A percentile compares a stretch with the other conserved stretches of the same genome.
Evolutionary conservation across 2,888 invertebrate species (phyloP).

Genomic region (Deroplatys truncata): DNA sequence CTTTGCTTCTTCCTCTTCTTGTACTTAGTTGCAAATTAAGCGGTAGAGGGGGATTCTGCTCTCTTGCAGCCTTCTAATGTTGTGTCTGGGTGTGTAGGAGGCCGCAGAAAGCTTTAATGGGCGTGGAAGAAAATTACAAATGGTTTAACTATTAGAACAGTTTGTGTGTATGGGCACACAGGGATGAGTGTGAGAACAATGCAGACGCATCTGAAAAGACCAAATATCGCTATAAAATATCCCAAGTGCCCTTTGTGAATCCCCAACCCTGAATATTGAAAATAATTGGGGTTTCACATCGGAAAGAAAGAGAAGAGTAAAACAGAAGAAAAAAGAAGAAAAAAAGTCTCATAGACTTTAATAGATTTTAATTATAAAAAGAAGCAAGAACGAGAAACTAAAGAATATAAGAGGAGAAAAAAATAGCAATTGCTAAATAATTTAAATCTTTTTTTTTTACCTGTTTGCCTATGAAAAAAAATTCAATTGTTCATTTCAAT

Average conservation of each 20-base stretch:
- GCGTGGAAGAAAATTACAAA: constrained; percentile 5
- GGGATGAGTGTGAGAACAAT: background rate
- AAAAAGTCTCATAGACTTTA: too few species aligned
- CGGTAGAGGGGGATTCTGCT: background rate
- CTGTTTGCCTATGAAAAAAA: too few species aligned
- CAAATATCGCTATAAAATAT: background rate
- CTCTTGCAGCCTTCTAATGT: background rate
- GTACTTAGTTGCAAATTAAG: background rate
- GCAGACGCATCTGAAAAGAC: background rate
- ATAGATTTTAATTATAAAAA: too few species aligned
- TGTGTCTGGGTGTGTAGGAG: background rate
- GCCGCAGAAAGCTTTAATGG: background rate
- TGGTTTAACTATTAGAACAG: background rate
- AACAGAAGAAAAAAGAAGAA: too few species aligned
- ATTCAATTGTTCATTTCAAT: too few species aligned
- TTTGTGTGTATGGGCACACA: background rate
- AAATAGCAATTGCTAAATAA: too few species aligned
- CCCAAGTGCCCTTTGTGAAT: background rate
- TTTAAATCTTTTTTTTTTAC: too few species aligned
- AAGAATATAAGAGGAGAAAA: too few species aligned
- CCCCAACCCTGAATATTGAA: background rate
- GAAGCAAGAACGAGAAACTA: too few species aligned
- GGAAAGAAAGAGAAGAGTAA: too few species aligned
- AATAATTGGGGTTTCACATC: too few species aligned
- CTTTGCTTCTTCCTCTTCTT: background rate